Conservation (phyloP, 2,113 vertebrate genomes). For the Neoarius graeffei region DNA sequence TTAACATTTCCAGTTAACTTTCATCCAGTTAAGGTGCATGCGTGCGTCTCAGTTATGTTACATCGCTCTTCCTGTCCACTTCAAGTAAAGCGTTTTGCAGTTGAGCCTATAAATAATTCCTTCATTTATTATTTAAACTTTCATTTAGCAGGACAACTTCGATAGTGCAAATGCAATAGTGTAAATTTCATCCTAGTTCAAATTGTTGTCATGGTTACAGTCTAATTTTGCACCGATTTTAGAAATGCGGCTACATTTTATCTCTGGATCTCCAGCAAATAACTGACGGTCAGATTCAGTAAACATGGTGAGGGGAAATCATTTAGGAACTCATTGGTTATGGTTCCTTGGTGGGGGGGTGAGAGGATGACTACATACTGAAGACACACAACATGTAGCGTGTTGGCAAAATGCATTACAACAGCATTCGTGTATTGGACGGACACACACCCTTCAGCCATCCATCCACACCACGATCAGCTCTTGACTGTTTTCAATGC, state of each 20-base stretch:
- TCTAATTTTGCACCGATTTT: background rate
- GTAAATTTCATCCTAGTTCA: background rate
- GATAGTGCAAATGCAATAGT: background rate
- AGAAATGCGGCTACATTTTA: background rate
- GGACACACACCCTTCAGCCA: slow-evolving; percentile 20
- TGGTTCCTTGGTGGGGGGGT: background rate
- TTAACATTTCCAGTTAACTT: background rate
- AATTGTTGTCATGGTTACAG: background rate
- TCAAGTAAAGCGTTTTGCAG: background rate
- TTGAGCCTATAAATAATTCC: background rate
- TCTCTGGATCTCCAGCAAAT: background rate
- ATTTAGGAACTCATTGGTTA: background rate
- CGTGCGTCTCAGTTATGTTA: background rate
- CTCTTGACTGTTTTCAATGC: slow-evolving; percentile 35
- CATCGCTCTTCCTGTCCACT: background rate
- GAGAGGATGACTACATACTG: background rate
- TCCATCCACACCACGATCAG: slow-evolving; percentile 24
- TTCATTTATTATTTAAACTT: background rate
- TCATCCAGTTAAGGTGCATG: background rate
- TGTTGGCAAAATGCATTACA: background rate
- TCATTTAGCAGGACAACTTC: background rate
- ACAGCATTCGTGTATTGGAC: background rate
- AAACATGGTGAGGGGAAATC: background rate
- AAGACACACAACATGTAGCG: background rate
- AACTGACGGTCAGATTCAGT: background rate